Evolutionary conservation across 2,113 vertebrate genomes (phyloP).

Genomic region (Leptobrachium leishanense): DNA sequence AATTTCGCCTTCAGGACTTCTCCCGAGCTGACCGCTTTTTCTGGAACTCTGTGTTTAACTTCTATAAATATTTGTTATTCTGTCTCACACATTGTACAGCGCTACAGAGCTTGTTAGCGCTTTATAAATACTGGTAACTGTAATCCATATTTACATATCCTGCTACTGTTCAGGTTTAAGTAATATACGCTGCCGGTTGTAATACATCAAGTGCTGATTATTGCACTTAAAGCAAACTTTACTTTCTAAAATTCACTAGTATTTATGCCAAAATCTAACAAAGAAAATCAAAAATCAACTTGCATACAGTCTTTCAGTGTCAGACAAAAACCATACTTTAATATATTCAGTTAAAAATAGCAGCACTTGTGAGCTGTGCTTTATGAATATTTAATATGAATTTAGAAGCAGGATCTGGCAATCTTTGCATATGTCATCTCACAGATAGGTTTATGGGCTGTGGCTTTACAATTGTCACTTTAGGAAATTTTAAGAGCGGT

Average conservation of each 20-base stretch:
- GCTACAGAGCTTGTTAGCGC: no score
- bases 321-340: conserved; percentile 37
- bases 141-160: no score
- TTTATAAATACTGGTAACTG: no score
- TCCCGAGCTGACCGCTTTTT: no score
- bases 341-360: conserved; percentile 36
- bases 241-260: not conserved
- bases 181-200: no score
- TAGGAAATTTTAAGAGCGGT: conserved; percentile 25
- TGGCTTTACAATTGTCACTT: conserved; percentile 39
- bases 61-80: no score
- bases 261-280: not conserved
- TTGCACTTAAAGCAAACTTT: no score
- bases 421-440: conserved; percentile 34
- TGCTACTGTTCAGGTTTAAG: no score
- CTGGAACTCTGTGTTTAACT: no score
- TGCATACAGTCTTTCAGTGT: conserved; percentile 14
- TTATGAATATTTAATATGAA: conserved; percentile 33
- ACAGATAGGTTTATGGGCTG: conserved; percentile 33
- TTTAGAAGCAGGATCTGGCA: conserved; percentile 42
- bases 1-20: no score
- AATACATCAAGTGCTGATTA: no score
- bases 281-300: not conserved
- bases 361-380: conserved; percentile 26
- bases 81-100: no score